Percentiles rank a stretch among this genome's conserved stretches.
Conservation (phyloP, 1,140 invertebrate species). For the Calosoma granatense region DNA sequence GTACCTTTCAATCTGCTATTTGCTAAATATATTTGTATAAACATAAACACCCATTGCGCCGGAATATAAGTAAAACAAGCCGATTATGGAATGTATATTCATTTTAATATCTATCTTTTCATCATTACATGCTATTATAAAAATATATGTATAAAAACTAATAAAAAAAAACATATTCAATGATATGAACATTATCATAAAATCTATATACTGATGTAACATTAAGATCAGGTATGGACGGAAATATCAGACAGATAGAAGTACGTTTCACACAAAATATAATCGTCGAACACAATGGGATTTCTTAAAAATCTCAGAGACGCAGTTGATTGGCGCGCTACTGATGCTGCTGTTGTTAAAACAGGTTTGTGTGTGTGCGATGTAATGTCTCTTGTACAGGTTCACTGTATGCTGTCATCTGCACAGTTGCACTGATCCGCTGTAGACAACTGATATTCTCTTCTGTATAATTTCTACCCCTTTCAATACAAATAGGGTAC, state of each 20-base stretch:
- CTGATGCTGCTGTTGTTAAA: background rate
- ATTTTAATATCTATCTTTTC: too few species aligned
- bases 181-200: background rate
- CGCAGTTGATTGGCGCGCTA: too few species aligned
- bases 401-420: background rate
- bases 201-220: background rate
- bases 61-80: too few species aligned
- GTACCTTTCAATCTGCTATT: background rate
- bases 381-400: conserved; percentile 1
- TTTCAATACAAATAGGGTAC: background rate
- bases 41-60: background rate
- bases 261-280: background rate
- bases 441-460: background rate
- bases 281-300: too few species aligned
- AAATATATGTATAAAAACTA: background rate
- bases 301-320: too few species aligned
- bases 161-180: background rate
- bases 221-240: background rate
- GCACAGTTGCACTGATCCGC: background rate
- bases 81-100: too few species aligned
- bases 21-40: background rate
- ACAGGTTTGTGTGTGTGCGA: too few species aligned
- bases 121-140: too few species aligned
- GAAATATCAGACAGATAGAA: background rate
- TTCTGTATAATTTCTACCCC: conserved; percentile 2